Conservation (phyloP, 2,888 invertebrate genomes). For the Teinopalpus imperialis region DNA sequence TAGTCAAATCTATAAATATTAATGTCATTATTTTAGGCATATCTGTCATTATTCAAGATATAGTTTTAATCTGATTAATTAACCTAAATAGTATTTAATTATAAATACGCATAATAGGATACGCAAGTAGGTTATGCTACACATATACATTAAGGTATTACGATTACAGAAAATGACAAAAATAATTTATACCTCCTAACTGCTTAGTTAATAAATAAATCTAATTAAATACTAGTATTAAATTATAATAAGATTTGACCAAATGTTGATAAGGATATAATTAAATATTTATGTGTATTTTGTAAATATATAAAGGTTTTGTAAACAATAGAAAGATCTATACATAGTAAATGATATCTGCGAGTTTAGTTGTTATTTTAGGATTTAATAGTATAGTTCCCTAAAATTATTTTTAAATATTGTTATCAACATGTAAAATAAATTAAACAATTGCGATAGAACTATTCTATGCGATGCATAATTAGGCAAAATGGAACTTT, state of each 20-base stretch:
- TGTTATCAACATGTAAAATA: slow-evolving; percentile 54
- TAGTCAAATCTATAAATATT: too few relatives aligned
- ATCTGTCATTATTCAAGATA: too few relatives aligned
- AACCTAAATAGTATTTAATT: background rate
- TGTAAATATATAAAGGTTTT: slow-evolving; percentile 41
- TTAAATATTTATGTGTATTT: slow-evolving; percentile 19
- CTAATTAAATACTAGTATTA: slow-evolving; percentile 23
- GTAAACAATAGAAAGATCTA: slow-evolving; percentile 36
- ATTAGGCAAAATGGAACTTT: slow-evolving; percentile 66
- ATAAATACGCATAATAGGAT: background rate
- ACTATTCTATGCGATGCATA: slow-evolving; percentile 75
- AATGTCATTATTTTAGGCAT: too few relatives aligned
- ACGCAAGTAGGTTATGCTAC: background rate
- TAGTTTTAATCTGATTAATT: background rate
- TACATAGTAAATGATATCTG: slow-evolving; percentile 72
- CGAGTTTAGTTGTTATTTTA: slow-evolving; percentile 74
- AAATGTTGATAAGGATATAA: slow-evolving; percentile 66
- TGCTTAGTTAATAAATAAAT: background rate
- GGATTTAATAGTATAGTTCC: slow-evolving; percentile 56
- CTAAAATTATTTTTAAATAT: slow-evolving; percentile 68
- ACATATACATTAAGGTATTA: background rate
- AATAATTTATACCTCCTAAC: background rate
- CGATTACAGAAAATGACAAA: slow-evolving; percentile 8
- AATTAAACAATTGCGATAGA: slow-evolving; percentile 62
- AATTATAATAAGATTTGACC: slow-evolving; percentile 72